Conservation (phyloP, 2,797 vertebrate species). For the Phyllotis vaccarum region DNA sequence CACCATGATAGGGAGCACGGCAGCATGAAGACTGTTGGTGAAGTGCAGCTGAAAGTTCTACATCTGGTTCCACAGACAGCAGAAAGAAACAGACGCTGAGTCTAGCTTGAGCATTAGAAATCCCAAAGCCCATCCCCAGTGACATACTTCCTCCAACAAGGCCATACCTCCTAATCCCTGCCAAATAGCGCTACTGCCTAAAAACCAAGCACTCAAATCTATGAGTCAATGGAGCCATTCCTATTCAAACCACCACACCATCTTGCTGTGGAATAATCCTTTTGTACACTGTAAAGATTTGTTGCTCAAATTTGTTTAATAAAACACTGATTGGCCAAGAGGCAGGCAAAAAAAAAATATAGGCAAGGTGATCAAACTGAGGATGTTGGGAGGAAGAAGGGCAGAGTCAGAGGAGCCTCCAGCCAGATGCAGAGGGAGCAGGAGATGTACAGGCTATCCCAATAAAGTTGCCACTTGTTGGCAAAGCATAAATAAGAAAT, state of each 20-base stretch:
- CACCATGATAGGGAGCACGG: not conserved
- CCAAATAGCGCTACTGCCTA: not conserved
- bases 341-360: no score
- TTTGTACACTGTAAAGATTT: no score
- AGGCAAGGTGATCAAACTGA: no score
- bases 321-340: no score
- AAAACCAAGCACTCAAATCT: not conserved
- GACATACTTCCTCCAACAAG: not conserved
- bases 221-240: not conserved
- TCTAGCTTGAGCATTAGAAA: not conserved
- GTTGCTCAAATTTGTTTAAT: no score
- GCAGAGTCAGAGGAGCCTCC: no score
- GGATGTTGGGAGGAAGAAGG: no score
- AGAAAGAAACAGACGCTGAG: not conserved
- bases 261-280: no score
- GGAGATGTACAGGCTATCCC: no score
- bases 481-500: no score
- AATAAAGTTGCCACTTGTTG: no score
- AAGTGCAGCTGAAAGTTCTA: not conserved
- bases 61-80: not conserved
- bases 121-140: not conserved
- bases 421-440: no score
- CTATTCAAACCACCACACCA: not conserved
- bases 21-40: not conserved
- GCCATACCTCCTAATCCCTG: not conserved